Percentiles rank a stretch among this genome's conserved stretches.
Conservation (phyloP, 2,113 vertebrate species). For the Emydocephalus ijimae region DNA sequence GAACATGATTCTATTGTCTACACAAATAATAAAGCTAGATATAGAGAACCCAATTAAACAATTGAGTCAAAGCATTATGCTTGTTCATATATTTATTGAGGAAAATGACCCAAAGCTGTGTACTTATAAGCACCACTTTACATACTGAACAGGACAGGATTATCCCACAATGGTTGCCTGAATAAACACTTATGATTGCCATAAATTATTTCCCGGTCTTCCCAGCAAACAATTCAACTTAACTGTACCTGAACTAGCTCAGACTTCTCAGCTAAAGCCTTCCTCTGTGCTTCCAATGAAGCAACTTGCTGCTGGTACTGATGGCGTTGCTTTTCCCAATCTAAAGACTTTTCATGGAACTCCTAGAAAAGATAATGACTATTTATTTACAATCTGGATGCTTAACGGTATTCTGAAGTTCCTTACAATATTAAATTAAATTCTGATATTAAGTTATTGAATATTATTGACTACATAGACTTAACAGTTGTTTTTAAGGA, state of each 20-base stretch:
- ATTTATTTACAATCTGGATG: neutral
- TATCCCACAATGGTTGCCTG: neutral
- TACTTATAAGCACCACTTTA: neutral
- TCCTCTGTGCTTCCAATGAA: slow-evolving; percentile 84
- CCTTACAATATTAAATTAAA: slow-evolving; percentile 52
- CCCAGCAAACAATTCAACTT: slow-evolving; percentile 29
- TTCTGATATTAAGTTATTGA: slow-evolving; percentile 35
- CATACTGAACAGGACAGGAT: neutral
- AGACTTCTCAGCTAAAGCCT: slow-evolving; percentile 80
- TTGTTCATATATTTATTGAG: neutral
- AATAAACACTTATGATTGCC: slow-evolving; percentile 29
- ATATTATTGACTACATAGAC: slow-evolving; percentile 30
- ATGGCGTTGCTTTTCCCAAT: slow-evolving; percentile 87
- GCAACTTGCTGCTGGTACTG: slow-evolving; percentile 83
- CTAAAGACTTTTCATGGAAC: slow-evolving; percentile 75
- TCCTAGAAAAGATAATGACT: slow-evolving; percentile 74
- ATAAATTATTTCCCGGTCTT: neutral
- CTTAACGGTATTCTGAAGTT: slow-evolving; percentile 17
- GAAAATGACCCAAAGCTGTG: neutral
- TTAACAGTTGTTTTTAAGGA: slow-evolving; percentile 29
- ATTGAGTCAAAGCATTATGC: neutral
- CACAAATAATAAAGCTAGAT: neutral
- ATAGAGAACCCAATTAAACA: neutral
- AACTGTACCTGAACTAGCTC: slow-evolving; percentile 77
- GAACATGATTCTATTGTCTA: neutral